These are phyloP conservation scores for Eupithecia insigniata DNA, from an alignment of 2,888 invertebrate genomes.

Conservation along the genomic window DNA sequence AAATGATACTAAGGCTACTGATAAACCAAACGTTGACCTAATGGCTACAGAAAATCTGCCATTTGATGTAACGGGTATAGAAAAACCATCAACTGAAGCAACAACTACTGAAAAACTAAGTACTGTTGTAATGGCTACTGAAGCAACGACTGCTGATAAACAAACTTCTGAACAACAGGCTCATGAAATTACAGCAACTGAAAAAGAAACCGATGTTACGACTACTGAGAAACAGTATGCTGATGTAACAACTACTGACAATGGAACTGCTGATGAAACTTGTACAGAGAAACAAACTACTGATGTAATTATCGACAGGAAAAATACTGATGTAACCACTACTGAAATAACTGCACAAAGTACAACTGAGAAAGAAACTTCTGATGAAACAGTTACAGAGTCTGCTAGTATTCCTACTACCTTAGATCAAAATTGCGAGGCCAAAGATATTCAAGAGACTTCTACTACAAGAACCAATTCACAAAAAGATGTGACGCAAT, in stretches of 20 bases:
- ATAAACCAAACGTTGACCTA: neutral
- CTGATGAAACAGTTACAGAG: neutral
- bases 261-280: no score
- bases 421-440: neutral
- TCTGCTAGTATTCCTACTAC: neutral
- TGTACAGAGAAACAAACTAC: neutral
- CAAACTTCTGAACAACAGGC: no score
- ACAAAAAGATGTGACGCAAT: neutral
- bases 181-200: neutral
- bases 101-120: neutral
- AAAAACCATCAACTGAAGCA: no score
- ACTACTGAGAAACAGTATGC: neutral
- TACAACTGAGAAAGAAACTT: neutral
- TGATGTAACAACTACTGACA: conserved; percentile 4
- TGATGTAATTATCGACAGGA: no score
- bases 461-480: neutral
- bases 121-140: neutral
- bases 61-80: neutral
- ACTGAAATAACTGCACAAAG: no score
- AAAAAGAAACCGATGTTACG: neutral
- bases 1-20: neutral
- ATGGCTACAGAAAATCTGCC: neutral
- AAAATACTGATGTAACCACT: no score
- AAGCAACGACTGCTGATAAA: neutral
- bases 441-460: neutral